Evolutionary conservation across 1,140 invertebrate genomes (phyloP), one percentile per base, ranked within the genome.

Genomic region (Centruroides sculpturatus): DNA sequence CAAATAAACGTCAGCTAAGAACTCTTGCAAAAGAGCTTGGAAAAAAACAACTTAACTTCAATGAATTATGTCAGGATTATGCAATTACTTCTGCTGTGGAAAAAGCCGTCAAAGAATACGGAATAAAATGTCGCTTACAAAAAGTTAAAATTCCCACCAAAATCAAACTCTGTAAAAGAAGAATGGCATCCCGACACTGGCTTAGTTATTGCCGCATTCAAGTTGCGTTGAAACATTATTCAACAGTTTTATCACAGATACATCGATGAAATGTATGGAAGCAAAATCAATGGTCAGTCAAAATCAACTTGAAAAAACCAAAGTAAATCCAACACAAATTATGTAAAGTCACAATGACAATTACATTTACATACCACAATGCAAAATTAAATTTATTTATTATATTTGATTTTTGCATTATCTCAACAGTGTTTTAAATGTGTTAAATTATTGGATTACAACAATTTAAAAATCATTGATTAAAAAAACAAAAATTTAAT

Each of bases 11-110:
- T 63, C 58, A 64, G 63, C 75, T 93, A 4, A 78, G 81, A 60
- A 81, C 83, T 59, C 75, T 92, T 48, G 87, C 85, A 1, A 70
- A 68, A 4, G 81, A 79, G 61, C 68, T 84, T 51, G 83, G 83
- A 46, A 75, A 85, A 35, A 83, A 64, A 35, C 12, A 62, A 35
- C 71, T 77, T 13, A 35, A 8, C 47, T 75, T 89, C 61, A 84
- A 89, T 62, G 79, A 85, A 56, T 77, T 96, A 10, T 96, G 91
- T 73, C 72, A 77, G 13, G 80, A 84, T 72, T 69, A 78, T 2
- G 71, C 77, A n/a, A 73, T 94, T 1, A 85, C 88, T 70, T 84
- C 87, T 71, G 83, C 81, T 13, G 85, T 92, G 35, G 73, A 88
- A 10, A 80, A 84, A 70, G 83, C 88, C 71, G 73, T 95, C 13